These are phyloP conservation scores for Diuraphis noxia DNA, from an alignment of 1,140 invertebrate genomes.

Conservation along the genomic window DNA sequence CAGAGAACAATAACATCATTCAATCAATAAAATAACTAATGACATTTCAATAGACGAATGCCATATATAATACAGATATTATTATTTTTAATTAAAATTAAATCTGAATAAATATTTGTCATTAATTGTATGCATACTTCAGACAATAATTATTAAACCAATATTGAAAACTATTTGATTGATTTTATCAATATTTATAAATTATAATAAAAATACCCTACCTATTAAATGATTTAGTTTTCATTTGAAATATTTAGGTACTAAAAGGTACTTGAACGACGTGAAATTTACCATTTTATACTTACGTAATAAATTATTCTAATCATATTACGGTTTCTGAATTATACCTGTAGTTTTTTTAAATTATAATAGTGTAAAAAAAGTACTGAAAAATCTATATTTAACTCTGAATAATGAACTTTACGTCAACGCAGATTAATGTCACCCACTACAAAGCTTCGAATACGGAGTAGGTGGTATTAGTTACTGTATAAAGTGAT, in stretches of 20 bases:
- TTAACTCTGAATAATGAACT: background rate
- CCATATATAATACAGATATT: no score
- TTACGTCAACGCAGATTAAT: background rate
- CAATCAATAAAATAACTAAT: background rate
- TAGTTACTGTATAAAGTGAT: background rate
- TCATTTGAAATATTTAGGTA: background rate
- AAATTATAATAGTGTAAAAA: background rate
- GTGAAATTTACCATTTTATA: background rate
- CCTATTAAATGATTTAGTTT: background rate
- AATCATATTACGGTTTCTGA: background rate
- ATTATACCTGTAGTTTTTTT: background rate
- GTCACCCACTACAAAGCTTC: background rate
- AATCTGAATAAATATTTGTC: background rate
- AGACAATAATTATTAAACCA: background rate
- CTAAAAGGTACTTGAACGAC: background rate
- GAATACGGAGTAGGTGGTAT: background rate
- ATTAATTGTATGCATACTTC: background rate
- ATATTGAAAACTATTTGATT: no score
- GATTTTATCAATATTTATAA: no score
- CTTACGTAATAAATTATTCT: no score
- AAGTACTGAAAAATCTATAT: background rate
- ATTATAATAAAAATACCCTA: no score
- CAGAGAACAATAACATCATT: conserved; percentile 14
- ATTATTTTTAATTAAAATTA: background rate
- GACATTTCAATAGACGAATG: background rate